Base-by-base conservation (phyloP, 92 coral and sea anemone species). In the Siderastrea radians region DNA sequence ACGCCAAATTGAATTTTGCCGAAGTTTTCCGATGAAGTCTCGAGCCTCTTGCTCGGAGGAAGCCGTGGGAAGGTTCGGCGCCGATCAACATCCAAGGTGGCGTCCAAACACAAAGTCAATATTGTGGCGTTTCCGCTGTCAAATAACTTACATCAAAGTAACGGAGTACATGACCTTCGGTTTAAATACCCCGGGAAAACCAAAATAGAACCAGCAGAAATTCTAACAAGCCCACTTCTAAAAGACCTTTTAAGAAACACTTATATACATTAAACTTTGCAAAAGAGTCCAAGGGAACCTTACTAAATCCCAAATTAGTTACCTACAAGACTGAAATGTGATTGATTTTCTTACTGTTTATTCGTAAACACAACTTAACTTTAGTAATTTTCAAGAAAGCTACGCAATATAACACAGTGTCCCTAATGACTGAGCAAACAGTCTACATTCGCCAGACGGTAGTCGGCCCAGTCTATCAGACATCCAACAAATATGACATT, bases 161-260 rank as follows among this genome's bases (percentile, higher is more conserved):
- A 49, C 53, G 51, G 26, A 47, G 49, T 70, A 46, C 38, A 26
- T 48, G n/a, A 16, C 19, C n/a, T 66, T 48, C 69, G 44, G 17
- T 80, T 50, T 80, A 66, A 79, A 78, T 78, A 78, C 82, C 72
- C 7, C 72, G 48, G 43, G 50, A 43, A 57, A 80, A 49, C 74
- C n/a, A 49, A 67, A 66, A 51, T 13, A 50, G 49, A 51, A 14
- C 49, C 45, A 38, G 52, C 17, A n/a, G 5, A 3, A 59, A 45
- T 15, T 13, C 14, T 46, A 26, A 58, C 54, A 51, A 52, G 51
- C 51, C 84, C 10, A 26, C 48, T 17, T 51, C 49, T 79, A 26
- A 49, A 64, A 79, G 70, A 17, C 38, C 46, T 54, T 49, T 65
- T 51, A 13, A 11, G 84, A 67, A 80, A 67, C 75, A 19, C 84